phyloP scores from a whole-genome alignment of 1,140 invertebrate species.

The Drosophila kanapiae region DNA sequence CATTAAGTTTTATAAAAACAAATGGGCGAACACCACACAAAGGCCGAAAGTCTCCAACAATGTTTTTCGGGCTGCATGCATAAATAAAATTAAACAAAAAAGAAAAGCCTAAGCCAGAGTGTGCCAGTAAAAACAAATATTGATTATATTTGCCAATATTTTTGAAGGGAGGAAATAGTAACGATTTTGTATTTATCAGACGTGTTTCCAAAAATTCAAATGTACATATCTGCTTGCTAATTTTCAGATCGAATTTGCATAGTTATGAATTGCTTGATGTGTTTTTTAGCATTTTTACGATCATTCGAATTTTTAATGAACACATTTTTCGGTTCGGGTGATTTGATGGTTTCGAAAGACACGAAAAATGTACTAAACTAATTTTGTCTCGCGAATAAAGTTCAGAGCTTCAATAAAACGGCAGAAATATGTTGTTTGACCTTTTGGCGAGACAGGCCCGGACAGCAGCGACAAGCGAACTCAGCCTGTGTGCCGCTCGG shows the following conservation, averaged over 20 bases:
- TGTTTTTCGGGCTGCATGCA: slow-evolving; percentile 66
- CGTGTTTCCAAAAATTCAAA: slow-evolving; percentile 8
- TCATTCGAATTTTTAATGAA: slow-evolving; percentile 9
- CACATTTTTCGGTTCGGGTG: not conserved
- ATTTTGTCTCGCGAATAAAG: slow-evolving; percentile 45
- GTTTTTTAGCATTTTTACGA: slow-evolving; percentile 4
- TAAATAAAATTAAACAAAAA: slow-evolving; percentile 73
- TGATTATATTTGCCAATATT: slow-evolving; percentile 24
- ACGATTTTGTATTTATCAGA: not conserved
- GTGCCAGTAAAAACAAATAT: slow-evolving; percentile 37
- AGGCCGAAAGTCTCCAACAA: slow-evolving; percentile 27
- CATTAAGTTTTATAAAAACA: slow-evolving; percentile 72
- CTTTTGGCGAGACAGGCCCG: slow-evolving; percentile 52
- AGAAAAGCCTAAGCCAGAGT: slow-evolving; percentile 43
- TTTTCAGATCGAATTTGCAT: slow-evolving; percentile 37
- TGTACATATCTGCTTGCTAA: slow-evolving; percentile 12
- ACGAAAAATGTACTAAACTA: slow-evolving; percentile 22
- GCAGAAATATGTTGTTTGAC: slow-evolving; percentile 57
- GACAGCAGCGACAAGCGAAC: slow-evolving; percentile 28
- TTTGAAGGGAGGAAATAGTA: slow-evolving; percentile 5
- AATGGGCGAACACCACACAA: slow-evolving; percentile 38
- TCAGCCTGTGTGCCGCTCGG: slow-evolving; percentile 34
- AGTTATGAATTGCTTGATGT: slow-evolving; percentile 41
- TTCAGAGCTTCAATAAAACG: slow-evolving; percentile 49
- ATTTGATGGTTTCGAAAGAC: slow-evolving; percentile 6